Base-by-base conservation (phyloP, 1,140 invertebrate genomes). In the Nasonia longicornis region DNA sequence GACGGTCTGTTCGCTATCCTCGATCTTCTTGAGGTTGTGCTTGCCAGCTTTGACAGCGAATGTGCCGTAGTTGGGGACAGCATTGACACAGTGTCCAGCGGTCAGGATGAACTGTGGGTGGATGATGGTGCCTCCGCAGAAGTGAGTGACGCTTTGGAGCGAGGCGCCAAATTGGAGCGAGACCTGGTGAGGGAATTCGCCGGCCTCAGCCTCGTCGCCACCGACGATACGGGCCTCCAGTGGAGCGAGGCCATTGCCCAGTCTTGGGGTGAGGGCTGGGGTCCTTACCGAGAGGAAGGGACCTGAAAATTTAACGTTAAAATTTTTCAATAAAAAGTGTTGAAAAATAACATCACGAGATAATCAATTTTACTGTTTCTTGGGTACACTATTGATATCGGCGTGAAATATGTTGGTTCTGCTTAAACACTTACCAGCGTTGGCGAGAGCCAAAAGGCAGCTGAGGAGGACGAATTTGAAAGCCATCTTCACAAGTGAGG, bases 1-100 rank as follows among this genome's bases (percentile, higher is more conserved):
- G 16, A 89, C 84, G 0, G 48, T 75, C 84, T 94, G 93, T 84
- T 92, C 91, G n/a, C 80, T 87, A 0, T 45, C 75, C 63, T 93
- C 92, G 0, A 0, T 4, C 0, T 0, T 0, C 1, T 38, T 74
- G 26, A 90, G 75, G 16, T 83, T 81, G n/a, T 87, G 81, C 52
- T 89, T 90, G 26, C 89, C 89, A 58, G 85, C 88, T 52, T 87
- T 87, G 0, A 89, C 82, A 0, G 79, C 3, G 48, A 90, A 84
- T 0, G 0, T 0, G 1, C 86, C 86, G 3, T 22, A 16, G 11
- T 1, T 3, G 6, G 80, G 80, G 2, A 82, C 12, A 7, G 22
- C 52, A 0, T 3, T 0, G 22, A 67, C 58, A 38, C 80, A 82
- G 29, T 82, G 80, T 16, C 75, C 80, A 42, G 80, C 80, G 14